Base-by-base conservation (phyloP, 2,888 invertebrate genomes). In the Tanytarsus gracilentus region DNA sequence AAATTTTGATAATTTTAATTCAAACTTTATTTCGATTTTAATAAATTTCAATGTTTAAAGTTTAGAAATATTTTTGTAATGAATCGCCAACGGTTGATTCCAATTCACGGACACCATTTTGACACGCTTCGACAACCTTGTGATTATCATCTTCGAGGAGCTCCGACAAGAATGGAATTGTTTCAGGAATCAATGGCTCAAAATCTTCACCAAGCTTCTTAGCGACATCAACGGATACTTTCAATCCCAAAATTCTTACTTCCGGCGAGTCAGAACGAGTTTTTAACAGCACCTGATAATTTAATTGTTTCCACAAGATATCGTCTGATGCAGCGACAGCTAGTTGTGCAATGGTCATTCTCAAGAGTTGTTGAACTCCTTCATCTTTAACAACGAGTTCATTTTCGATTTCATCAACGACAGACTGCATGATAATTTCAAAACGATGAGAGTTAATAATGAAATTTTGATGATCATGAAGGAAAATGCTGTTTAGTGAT, bases 161-260 rank as follows among this genome's bases (percentile, higher is more conserved):
- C 70, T 97, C 96, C 0, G 94, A 91, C 30, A 97, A 76, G 78
- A 95, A 95, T 0, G 95, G 95, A 63, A 96, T 87, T 4, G 93
- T 92, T 70, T 97, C 96, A 0, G 96, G 93, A 53, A 96, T 72
- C 1, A 96, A 77, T 0, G 91, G 84, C 66, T 92, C 78, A 75
- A 92, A 96, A 68, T 90, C 90, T 70, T 91, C 90, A 3, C 90
- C 92, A 1, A 96, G 76, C 69, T 88, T 90, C 51, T 82, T 80
- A 3, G 89, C 91, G 67, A 93, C 82, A 65, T 86, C 85, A 58
- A 87, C 84, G 65, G 90, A 75, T 63, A 84, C 83, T 64, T 83
- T 79, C 39, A 93, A 75, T 0, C 88, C 81, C 55, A 80, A 78
- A 53, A 89, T 76, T 60, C 91, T 77, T 64, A 92, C 86, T 69